Evolutionary conservation across 2,113 vertebrate genomes (phyloP), one percentile per base, ranked within the genome.

Genomic region (Sylvia atricapilla): DNA sequence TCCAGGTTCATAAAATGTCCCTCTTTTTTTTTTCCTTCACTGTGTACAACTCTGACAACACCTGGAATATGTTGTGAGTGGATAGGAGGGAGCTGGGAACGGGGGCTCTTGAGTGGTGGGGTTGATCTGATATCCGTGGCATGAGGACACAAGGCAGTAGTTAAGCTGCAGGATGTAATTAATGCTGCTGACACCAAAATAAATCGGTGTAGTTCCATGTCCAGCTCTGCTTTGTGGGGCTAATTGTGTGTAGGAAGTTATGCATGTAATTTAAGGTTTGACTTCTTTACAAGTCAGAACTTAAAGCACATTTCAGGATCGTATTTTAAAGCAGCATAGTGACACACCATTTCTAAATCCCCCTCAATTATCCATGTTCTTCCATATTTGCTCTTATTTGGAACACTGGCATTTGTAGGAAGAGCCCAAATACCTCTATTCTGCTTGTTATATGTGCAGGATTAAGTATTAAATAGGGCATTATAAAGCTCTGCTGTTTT

Each of bases 181-280:
- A 90, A 92, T 94, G 73, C 83, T 58, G 1, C 64, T 68, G 93
- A 78, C 52, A 64, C 53, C n/a, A 69, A 43, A 96, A 69, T 66
- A 81, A 90, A 87, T 82, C 11, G 21, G 41, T 52, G 23, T 15
- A 18, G 58, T 69, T 93, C 25, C 8, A 64, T 78, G 49, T 41
- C 62, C 37, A 53, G n/a, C 72, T 90, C 64, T 41, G 56, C 60
- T 74, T 88, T 70, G 31, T 41, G 56, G 16, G 43, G 43, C 79
- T 94, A 64, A 88, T 84, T 91, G 69, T 39, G 44, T 78, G 69
- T n/a, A 33, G 60, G 43, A 59, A 84, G 74, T 92, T 81, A 20
- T 15, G 52, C 28, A 5, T 2, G 5, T 60, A 67, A 63, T 35
- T 72, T 21, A 20, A 75, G 39, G 16, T 72, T 72, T 66, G 72